Conservation (phyloP, 2,797 vertebrate species). For the Megaceryle alcyon region DNA sequence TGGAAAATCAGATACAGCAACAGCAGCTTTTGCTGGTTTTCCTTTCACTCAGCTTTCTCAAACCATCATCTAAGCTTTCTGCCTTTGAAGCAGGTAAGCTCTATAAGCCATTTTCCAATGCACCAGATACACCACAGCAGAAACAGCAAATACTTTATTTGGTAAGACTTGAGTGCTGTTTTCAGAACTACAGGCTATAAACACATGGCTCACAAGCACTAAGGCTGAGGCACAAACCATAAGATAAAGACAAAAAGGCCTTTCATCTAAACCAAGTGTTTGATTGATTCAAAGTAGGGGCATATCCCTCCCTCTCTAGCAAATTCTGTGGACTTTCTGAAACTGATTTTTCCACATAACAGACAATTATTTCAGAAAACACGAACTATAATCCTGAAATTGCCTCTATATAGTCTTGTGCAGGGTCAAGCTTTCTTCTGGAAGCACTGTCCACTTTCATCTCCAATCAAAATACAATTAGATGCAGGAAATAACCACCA, state of each 20-base stretch:
- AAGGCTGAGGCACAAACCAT: background rate
- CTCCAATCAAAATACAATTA: constrained; percentile 12
- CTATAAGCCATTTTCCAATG: background rate
- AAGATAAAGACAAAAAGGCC: background rate
- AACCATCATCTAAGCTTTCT: background rate
- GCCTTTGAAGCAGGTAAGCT: background rate
- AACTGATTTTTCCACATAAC: background rate
- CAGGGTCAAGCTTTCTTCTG: background rate
- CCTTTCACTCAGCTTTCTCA: background rate
- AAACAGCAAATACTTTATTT: background rate
- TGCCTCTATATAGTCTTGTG: background rate
- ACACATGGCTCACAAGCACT: background rate
- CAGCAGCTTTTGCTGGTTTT: background rate
- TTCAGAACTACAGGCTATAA: background rate
- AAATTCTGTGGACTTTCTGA: background rate
- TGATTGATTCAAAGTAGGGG: background rate
- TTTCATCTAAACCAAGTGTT: background rate
- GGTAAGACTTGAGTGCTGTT: background rate
- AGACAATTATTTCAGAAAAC: constrained; percentile 11
- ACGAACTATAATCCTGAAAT: constrained; percentile 27
- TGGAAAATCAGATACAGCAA: background rate
- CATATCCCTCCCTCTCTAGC: background rate
- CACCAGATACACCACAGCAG: background rate
- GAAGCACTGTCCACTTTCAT: background rate
- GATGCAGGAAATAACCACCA: background rate